Base-by-base conservation (phyloP, 2,888 invertebrate species). In the Philereme transversata region DNA sequence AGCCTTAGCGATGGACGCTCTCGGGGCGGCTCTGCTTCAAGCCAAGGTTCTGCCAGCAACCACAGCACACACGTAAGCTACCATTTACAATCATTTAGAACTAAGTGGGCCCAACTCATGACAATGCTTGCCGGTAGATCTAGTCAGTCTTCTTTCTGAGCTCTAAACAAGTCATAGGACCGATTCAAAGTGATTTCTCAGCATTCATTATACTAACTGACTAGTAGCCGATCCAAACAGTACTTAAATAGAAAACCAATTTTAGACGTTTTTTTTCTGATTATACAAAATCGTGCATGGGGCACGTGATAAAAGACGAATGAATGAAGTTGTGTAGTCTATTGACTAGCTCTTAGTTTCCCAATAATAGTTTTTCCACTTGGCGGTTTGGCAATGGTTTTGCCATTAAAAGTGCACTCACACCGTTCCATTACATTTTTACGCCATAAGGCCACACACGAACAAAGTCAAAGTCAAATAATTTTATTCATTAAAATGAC, bases 61-160 rank as follows among this genome's bases (percentile, higher is more conserved):
- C 95, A 95, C 81, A 96, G 97, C 87, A 96, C 96, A 79, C 96
- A 96, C 92, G 97, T 97, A 93, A 94, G 93, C 68, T 67, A 10
- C 11, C 11, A 5, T 5, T 44, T 44, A 44, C 43, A 43, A 43
- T 43, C 5, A n/a, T n/a, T n/a, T 43, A 5, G 8, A 38, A 38
- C 8, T 38, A 3, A 38, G 22, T 22, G 22, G 22, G 3, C 3
- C 22, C 22, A 22, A 22, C 22, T 22, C 22, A 22, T 22, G 22
- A 22, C 1, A 22, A 22, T 22, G 22, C 22, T 22, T 22, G 22
- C 22, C 22, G 22, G 22, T 22, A 22, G 22, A 22, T 22, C 1
- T 22, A 22, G 22, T 22, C 22, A 22, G 22, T 22, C 3, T 22
- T 22, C 1, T 22, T 22, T 22, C 22, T 22, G 22, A 22, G 22